These are phyloP conservation scores for Trachurus trachurus DNA, from an alignment of 2,797 vertebrate species.

Conservation along the genomic window DNA sequence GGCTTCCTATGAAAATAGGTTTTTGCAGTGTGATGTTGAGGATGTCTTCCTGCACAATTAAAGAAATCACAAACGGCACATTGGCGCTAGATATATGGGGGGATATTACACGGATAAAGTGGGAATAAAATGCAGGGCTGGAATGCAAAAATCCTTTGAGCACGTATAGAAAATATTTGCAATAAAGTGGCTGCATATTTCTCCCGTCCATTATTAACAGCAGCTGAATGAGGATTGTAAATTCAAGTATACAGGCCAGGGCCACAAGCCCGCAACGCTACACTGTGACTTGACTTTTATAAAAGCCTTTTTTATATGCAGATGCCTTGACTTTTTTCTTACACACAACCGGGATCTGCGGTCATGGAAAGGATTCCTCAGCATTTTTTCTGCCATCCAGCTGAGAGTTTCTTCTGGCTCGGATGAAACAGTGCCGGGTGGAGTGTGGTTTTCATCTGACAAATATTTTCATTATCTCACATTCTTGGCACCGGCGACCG, in stretches of 20 bases:
- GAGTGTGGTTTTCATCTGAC: slow-evolving; percentile 70
- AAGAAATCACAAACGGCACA: no score
- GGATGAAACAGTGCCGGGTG: slow-evolving; percentile 57
- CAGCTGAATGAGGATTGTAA: slow-evolving; percentile 68
- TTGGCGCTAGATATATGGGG: neutral
- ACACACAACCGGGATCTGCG: slow-evolving; percentile 45
- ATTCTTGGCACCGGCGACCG: slow-evolving; percentile 70
- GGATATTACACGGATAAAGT: neutral
- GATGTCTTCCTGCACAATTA: neutral
- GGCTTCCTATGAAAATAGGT: neutral
- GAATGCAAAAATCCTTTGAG: slow-evolving; percentile 1
- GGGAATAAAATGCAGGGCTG: neutral
- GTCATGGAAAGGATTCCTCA: slow-evolving; percentile 58
- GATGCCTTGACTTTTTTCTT: slow-evolving; percentile 25
- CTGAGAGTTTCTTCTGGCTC: slow-evolving; percentile 60
- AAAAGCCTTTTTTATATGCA: slow-evolving; percentile 49
- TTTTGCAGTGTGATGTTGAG: neutral
- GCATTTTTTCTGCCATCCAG: slow-evolving; percentile 65
- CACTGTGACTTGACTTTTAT: slow-evolving; percentile 48
- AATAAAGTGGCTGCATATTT: slow-evolving; percentile 25
- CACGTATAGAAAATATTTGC: neutral
- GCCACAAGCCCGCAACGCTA: slow-evolving; percentile 10
- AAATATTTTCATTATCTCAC: slow-evolving; percentile 82
- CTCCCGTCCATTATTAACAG: slow-evolving; percentile 65
- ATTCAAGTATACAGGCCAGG: slow-evolving; percentile 30